phyloP scores from a whole-genome alignment of 2,797 vertebrate species.

The Threskiornis aethiopicus region DNA sequence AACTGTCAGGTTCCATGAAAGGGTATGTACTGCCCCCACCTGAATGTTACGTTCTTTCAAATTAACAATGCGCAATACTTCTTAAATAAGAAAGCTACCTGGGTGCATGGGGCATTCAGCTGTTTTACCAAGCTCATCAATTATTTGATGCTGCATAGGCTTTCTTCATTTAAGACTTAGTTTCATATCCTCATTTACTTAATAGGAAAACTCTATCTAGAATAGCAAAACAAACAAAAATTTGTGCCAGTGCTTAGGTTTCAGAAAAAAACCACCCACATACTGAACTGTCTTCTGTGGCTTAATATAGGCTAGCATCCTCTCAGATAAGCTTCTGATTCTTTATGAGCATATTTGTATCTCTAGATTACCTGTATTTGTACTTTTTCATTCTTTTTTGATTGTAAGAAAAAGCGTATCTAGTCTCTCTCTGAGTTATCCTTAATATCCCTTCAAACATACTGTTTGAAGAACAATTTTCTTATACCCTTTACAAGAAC shows the following conservation, averaged over 20 bases:
- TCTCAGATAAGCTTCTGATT: neutral
- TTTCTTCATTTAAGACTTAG: neutral
- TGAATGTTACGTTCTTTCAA: neutral
- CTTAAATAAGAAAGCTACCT: neutral
- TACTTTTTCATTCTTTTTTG: neutral
- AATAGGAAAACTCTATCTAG: neutral
- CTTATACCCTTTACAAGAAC: neutral
- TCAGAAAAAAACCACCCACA: neutral
- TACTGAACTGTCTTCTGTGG: neutral
- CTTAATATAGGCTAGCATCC: neutral
- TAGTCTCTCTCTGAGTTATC: neutral
- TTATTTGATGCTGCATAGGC: neutral
- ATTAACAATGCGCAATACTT: neutral
- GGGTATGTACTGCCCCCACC: slow-evolving; percentile 71
- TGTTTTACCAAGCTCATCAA: neutral
- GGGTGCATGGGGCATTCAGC: neutral
- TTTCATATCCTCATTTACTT: neutral
- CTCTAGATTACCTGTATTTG: neutral
- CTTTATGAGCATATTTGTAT: neutral
- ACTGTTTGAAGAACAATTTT: neutral
- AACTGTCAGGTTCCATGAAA: slow-evolving; percentile 89
- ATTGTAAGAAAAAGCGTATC: neutral
- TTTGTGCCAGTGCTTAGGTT: neutral
- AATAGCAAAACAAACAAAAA: neutral
- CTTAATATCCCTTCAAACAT: neutral